Percentiles rank a stretch among this genome's conserved stretches.
phyloP scores from a whole-genome alignment of 2,888 invertebrate genomes.

The Mesoligia furuncula region DNA sequence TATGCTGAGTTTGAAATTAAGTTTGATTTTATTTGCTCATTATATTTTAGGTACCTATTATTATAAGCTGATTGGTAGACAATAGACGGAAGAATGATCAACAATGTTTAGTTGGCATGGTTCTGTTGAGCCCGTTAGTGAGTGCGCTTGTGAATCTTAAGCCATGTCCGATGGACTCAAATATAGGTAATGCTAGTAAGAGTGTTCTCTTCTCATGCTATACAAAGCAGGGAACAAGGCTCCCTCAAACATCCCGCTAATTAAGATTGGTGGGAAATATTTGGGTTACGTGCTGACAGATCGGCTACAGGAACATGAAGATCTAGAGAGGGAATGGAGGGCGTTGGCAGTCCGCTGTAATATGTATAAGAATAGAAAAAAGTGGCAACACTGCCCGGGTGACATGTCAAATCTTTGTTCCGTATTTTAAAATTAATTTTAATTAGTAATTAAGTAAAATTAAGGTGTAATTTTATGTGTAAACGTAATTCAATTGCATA shows the following conservation, averaged over 20 bases:
- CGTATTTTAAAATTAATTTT: too few relatives aligned
- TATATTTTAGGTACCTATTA: not conserved
- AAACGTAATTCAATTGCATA: too few relatives aligned
- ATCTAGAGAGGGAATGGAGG: not conserved
- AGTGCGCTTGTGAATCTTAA: not conserved
- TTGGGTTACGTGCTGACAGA: not conserved
- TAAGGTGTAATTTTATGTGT: too few relatives aligned
- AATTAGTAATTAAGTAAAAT: too few relatives aligned
- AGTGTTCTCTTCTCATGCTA: not conserved
- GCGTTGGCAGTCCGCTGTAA: not conserved
- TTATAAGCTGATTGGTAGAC: not conserved
- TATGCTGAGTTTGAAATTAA: constrained; percentile 48
- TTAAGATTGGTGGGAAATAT: not conserved
- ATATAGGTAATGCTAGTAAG: not conserved
- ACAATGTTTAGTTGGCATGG: not conserved
- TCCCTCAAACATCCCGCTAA: not conserved
- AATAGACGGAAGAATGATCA: not conserved
- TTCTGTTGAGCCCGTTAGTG: not conserved
- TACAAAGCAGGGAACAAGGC: not conserved
- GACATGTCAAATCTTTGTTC: too few relatives aligned
- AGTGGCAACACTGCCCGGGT: too few relatives aligned
- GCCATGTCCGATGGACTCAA: not conserved
- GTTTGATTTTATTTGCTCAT: constrained; percentile 13
- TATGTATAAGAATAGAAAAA: too few relatives aligned
- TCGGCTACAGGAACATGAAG: not conserved